Percentiles rank a stretch among this genome's conserved stretches.
Evolutionary conservation across 2,797 vertebrate species (phyloP).

Genomic region (Loris lydekkerianus): DNA sequence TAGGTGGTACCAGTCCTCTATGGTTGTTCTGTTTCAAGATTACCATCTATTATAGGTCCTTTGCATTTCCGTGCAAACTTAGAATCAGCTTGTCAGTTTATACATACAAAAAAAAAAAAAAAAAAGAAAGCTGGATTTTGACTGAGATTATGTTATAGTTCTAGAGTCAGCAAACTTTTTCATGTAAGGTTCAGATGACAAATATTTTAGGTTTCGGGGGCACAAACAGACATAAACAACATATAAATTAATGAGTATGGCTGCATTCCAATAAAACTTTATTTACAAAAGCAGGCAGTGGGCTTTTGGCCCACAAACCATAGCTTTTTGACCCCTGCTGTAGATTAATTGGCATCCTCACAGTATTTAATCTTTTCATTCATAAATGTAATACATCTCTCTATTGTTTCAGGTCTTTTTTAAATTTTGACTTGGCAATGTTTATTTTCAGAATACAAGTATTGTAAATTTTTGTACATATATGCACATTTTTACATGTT

Average conservation of each 20-base stretch:
- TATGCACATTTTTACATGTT: not conserved
- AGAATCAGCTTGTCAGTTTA: conserved; percentile 14
- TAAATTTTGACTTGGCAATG: conserved; percentile 22
- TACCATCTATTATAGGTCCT: not conserved
- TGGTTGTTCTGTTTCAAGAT: not conserved
- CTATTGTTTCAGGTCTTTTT: not conserved
- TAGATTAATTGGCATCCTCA: not conserved
- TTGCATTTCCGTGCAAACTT: not conserved
- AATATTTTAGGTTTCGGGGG: not conserved
- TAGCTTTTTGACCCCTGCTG: not conserved
- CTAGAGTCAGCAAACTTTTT: not conserved
- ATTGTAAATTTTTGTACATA: not conserved
- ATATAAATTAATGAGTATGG: not conserved
- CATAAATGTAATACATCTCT: not conserved
- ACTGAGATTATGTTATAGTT: not conserved
- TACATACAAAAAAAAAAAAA: not conserved
- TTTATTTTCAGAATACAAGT: not conserved
- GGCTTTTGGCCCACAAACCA: not conserved
- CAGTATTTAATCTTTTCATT: not conserved
- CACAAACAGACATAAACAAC: not conserved
- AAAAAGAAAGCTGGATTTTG: not conserved
- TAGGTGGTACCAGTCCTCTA: not conserved
- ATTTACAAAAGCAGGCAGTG: conserved; percentile 1
- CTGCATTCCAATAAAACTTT: not conserved
- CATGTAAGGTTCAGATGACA: not conserved